Evolutionary conservation across 2,888 invertebrate genomes (phyloP), one percentile per base, ranked within the genome.

Genomic region (Lissonota sp.): DNA sequence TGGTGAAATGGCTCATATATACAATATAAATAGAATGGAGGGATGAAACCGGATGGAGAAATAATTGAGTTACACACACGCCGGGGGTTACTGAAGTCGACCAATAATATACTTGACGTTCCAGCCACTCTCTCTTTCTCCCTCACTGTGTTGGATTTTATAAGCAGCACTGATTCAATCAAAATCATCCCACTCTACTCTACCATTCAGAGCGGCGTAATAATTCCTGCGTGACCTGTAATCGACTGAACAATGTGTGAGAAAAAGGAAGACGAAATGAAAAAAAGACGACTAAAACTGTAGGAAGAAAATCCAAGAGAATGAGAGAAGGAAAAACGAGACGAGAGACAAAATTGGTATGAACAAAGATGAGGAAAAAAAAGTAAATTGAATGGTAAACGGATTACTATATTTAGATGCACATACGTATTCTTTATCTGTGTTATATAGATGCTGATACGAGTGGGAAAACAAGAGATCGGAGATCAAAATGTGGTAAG

Each of bases 401-500:
- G 10, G 16, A 26, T 26, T 26, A 26, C 26, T 26, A 26, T 26
- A 26, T 26, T 26, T 26, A 26, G 26, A 26, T n/a, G n/a, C n/a
- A n/a, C n/a, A n/a, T n/a, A n/a, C n/a, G n/a, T n/a, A n/a, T n/a
- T n/a, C n/a, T n/a, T n/a, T n/a, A n/a, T n/a, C n/a, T 26, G 26
- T 26, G 26, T 1, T 26, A 26, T 26, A 3, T 26, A 26, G 26
- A 26, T 26, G 26, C 26, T 26, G 26, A 26, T 26, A 26, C 26
- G 26, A 14, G 60, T 14, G 12, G 42, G 46, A 10, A 16, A 62
- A 42, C 7, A 44, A 44, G 62, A 77, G 51, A 77, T 60, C 58
- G 66, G 55, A 51, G 57, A 40, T 75, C 73, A 79, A 79, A 63
- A 64, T 40, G 66, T 64, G 83, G 75, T 83, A 70, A 85, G 85